Base-by-base conservation (phyloP, 2,113 vertebrate genomes). In the Proteles cristata region DNA sequence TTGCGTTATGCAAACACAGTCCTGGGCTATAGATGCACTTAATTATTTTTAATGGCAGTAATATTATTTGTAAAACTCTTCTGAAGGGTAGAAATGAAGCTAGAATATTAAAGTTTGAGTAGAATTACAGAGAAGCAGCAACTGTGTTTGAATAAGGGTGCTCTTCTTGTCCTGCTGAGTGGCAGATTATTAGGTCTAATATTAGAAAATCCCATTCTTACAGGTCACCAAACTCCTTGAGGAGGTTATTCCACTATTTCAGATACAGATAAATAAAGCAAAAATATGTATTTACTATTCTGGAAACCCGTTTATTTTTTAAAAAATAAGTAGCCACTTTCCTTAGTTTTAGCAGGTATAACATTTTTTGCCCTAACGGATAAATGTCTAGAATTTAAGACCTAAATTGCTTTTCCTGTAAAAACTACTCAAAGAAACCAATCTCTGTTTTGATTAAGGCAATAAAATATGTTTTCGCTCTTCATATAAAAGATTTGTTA, bases 251-350 rank as follows among this genome's bases (percentile, higher is more conserved):
- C 50, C 82, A 98, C 61, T 97, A 97, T 95, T 98, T 98, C 79
- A 97, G 35, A 53, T 39, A 93, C 71, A 98, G 93, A 98, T 83
- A 98, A 97, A 98, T 96, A 96, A 98, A 98, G 55, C 68, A 97
- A 94, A 98, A 96, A 55, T 55, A 55, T 55, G 53, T 55, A 55
- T 55, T 35, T 65, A 50, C 85, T 90, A 23, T 93, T 89, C 80
- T 90, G 94, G 87, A 97, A 77, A 91, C 53, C 39, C 98, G 68
- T 96, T 94, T 97, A 95, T 98, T 96, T 98, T 95, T 94, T 5
- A 48, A 77, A n/a, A 71, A 28, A 77, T 95, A 39, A 92, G 61
- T 87, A 97, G 61, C 84, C 61, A 68, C 11, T 83, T 93, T 66
- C 23, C 58, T 84, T 90, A 92, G 19, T 96, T 97, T 97, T 97